Conservation (phyloP, 1,140 invertebrate species). For the Drosophila nasuta region DNA sequence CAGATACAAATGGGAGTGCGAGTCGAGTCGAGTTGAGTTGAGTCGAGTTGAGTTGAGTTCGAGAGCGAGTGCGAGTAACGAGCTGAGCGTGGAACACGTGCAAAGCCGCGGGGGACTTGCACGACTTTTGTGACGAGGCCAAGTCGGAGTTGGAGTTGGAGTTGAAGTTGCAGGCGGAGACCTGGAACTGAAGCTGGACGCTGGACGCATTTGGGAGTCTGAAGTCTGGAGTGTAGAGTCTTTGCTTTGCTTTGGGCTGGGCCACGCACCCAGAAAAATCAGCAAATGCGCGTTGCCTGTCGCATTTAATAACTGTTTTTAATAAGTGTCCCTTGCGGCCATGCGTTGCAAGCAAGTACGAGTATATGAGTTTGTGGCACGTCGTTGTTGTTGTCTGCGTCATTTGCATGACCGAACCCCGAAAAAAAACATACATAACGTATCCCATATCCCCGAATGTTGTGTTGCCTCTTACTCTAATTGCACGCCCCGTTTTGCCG, state of each 20-base stretch:
- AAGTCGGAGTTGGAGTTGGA: too few species aligned
- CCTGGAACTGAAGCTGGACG: slow-evolving; percentile 40
- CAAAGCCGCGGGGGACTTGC: slow-evolving; percentile 83
- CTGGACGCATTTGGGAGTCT: slow-evolving; percentile 14
- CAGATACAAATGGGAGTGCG: slow-evolving; percentile 12
- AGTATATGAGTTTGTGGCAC: slow-evolving; percentile 32
- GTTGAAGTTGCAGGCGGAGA: slow-evolving; percentile 16
- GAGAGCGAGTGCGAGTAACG: slow-evolving; percentile 27
- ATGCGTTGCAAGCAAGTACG: slow-evolving; percentile 45
- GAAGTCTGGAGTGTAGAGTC: not conserved
- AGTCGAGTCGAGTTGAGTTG: not conserved
- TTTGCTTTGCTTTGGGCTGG: slow-evolving; percentile 26
- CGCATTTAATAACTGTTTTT: slow-evolving; percentile 83
- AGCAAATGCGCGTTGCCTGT: slow-evolving; percentile 78
- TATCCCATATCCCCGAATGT: slow-evolving; percentile 16
- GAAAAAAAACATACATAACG: not conserved
- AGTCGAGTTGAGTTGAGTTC: too few species aligned
- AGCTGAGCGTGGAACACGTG: slow-evolving; percentile 75
- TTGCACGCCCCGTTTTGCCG: slow-evolving; percentile 65
- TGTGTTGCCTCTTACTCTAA: slow-evolving; percentile 61
- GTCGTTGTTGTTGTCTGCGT: slow-evolving; percentile 43
- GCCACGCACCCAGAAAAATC: slow-evolving; percentile 70
- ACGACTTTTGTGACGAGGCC: slow-evolving; percentile 65
- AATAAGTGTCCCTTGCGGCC: slow-evolving; percentile 80
- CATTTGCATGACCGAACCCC: slow-evolving; percentile 66